A percentile compares a stretch with the other conserved stretches of the same genome.
These are phyloP conservation scores for Tetraneura akinire DNA, from an alignment of 1,140 invertebrate species.

Conservation along the genomic window DNA sequence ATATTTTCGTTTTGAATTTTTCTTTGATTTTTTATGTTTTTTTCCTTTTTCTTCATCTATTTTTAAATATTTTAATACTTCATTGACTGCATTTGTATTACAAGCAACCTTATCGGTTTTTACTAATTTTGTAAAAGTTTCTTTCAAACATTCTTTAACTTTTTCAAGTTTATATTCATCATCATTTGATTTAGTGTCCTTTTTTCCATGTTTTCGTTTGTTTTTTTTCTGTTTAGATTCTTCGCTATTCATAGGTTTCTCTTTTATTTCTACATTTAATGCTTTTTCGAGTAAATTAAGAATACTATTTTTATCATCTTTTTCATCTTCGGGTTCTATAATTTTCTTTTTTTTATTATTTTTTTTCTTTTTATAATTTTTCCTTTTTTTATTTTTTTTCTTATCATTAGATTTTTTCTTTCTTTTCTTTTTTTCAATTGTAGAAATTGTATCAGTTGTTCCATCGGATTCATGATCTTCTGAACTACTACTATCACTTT, in stretches of 20 bases:
- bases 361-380: background rate
- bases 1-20: slow-evolving; percentile 13
- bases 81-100: slow-evolving; percentile 1
- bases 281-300: slow-evolving; percentile 30
- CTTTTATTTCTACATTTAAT: slow-evolving; percentile 39
- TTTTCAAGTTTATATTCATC: slow-evolving; percentile 41
- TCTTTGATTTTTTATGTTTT: slow-evolving; percentile 33
- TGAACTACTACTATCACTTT: slow-evolving; percentile 32
- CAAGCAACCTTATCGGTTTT: background rate
- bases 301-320: slow-evolving; percentile 31
- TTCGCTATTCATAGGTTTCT: background rate
- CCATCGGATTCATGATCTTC: slow-evolving; percentile 21
- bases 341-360: background rate
- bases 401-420: slow-evolving; percentile 9
- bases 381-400: slow-evolving; percentile 28
- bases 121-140: slow-evolving; percentile 40
- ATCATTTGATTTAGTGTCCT: slow-evolving; percentile 16
- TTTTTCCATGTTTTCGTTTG: slow-evolving; percentile 34
- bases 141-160: slow-evolving; percentile 43
- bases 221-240: slow-evolving; percentile 38
- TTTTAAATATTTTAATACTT: slow-evolving; percentile 46
- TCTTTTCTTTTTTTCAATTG: slow-evolving; percentile 26
- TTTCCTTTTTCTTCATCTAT: slow-evolving; percentile 3
- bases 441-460: slow-evolving; percentile 9
- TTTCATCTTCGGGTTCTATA: background rate